A percentile compares a stretch with the other conserved stretches of the same genome.
phyloP scores from a whole-genome alignment of 1,140 invertebrate species.

The Brachionus rotundiformis region DNA sequence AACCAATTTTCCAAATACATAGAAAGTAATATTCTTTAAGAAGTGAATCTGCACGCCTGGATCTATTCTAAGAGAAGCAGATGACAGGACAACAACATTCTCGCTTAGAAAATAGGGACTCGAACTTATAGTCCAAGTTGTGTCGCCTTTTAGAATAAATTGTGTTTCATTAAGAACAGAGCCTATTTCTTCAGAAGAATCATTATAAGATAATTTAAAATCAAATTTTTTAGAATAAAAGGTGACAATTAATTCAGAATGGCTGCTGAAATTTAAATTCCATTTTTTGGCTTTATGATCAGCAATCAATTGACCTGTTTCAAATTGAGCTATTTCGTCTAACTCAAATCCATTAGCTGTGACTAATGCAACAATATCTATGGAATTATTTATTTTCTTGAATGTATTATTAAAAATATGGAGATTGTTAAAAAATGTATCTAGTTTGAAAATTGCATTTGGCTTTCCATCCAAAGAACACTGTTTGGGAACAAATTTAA shows the following conservation, averaged over 20 bases:
- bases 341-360: not conserved
- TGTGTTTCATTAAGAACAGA: not conserved
- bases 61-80: not conserved
- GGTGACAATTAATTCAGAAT: not conserved
- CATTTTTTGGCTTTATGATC: not conserved
- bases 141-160: not conserved
- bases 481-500: not conserved
- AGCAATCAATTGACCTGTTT: not conserved
- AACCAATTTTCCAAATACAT: not conserved
- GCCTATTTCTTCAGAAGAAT: not conserved
- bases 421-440: not conserved
- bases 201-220: not conserved
- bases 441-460: not conserved
- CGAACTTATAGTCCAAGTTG: not conserved
- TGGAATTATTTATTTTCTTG: not conserved
- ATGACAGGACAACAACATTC: not conserved
- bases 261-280: not conserved
- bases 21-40: not conserved
- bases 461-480: not conserved
- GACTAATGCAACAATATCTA: not conserved
- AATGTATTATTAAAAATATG: not conserved
- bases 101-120: not conserved
- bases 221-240: not conserved
- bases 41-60: not conserved
- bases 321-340: not conserved